Conservation (phyloP, 2,797 vertebrate species). For the Antrozous pallidus region DNA sequence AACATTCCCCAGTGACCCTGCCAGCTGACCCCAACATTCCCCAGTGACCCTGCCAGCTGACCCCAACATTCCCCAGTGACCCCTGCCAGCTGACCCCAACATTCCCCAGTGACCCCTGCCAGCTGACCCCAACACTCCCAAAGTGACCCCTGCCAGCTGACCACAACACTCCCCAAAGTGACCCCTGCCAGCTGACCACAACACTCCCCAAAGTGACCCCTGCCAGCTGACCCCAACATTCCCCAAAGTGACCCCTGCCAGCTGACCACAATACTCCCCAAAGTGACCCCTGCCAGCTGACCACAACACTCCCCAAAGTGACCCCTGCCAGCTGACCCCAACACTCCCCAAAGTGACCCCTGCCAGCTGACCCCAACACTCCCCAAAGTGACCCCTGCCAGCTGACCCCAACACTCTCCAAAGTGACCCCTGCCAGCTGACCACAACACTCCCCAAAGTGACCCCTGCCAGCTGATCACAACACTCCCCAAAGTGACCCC, state of each 20-base stretch:
- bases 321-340: neutral
- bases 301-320: neutral
- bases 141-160: neutral
- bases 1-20: neutral
- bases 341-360: neutral
- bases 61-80: no score
- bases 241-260: neutral
- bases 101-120: neutral
- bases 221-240: neutral
- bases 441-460: neutral
- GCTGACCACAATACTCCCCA: neutral
- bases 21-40: neutral
- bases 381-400: neutral
- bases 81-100: neutral
- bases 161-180: neutral
- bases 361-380: neutral
- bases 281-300: neutral
- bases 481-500: neutral
- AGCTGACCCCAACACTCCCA: neutral
- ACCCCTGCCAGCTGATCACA: neutral
- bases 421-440: neutral
- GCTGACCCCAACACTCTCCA: no score
- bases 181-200: neutral
- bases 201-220: neutral
- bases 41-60: neutral